Evolutionary conservation across 2,797 vertebrate genomes (phyloP).

Genomic region (Lutjanus argentimaculatus): DNA sequence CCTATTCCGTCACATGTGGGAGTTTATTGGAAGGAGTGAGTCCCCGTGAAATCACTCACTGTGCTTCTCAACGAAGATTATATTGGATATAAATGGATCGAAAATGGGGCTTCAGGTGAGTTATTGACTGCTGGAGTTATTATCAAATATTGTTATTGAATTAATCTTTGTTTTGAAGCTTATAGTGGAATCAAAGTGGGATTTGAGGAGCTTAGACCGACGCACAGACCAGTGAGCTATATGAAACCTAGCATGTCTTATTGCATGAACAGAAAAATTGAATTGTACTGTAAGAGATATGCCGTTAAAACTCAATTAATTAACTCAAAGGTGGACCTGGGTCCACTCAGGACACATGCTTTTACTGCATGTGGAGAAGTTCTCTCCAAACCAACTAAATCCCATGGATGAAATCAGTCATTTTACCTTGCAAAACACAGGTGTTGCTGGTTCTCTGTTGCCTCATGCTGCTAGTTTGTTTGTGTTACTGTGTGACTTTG

Average conservation of each 20-base stretch:
- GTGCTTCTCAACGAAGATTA: constrained; percentile 28
- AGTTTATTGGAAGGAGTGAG: constrained; percentile 45
- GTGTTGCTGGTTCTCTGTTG: too few species aligned
- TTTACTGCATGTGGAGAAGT: not conserved
- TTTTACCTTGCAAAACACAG: too few species aligned
- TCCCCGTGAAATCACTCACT: constrained; percentile 31
- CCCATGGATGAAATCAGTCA: too few species aligned
- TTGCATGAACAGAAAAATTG: not conserved
- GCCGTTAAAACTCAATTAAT: not conserved
- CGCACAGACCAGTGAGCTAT: not conserved
- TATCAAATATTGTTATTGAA: constrained; percentile 38
- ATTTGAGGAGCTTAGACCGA: constrained; percentile 18
- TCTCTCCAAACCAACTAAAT: not conserved
- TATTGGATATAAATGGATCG: constrained; percentile 53
- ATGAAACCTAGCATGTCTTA: constrained; percentile 1
- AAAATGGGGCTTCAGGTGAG: constrained; percentile 43
- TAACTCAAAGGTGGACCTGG: not conserved
- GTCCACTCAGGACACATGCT: not conserved
- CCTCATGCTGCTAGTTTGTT: too few species aligned
- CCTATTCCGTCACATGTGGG: constrained; percentile 34
- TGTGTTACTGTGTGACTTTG: too few species aligned
- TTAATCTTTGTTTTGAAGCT: constrained; percentile 41
- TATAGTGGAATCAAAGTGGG: constrained; percentile 6
- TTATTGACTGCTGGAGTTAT: constrained; percentile 47
- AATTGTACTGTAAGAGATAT: not conserved